Base-by-base conservation (phyloP, 2,888 invertebrate species). In the Hyalella azteca region DNA sequence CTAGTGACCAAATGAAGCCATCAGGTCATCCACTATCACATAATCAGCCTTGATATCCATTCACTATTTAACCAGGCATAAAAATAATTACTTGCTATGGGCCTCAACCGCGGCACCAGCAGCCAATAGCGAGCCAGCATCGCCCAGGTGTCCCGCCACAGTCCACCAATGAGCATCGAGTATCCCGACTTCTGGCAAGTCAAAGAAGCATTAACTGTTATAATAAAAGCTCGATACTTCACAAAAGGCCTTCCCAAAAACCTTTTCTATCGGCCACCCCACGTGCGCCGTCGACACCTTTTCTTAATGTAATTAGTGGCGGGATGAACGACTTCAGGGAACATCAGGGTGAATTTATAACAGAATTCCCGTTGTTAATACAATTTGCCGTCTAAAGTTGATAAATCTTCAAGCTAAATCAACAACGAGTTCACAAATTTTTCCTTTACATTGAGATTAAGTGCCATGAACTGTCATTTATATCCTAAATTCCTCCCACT, bases 161-260 rank as follows among this genome's bases (percentile, higher is more conserved):
- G 26, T 13, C 54, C 3, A 22, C 54, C 54, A 54, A 54, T 54
- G 19, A 29, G 54, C 7, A 54, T 22, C 54, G 9, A 0, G 54
- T 29, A 22, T 54, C 29, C 13, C 5, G n/a, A 29, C 54, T 54
- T 29, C 22, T 54, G 54, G 54, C 54, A 54, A 54, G 54, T 54
- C 54, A 54, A 54, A 54, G 54, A 54, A 54, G 45, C 54, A 54
- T 54, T 54, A 26, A 54, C 26, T 22, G 26, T 54, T 54, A 54
- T 54, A 54, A 54, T 54, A 54, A 54, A 54, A 29, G 54, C 29
- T 54, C 54, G 54, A 54, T 54, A 54, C 54, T 54, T 26, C 54
- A 54, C 54, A 54, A 54, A 26, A 54, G 54, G 54, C 54, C 5
- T 54, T 22, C 54, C n/a, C n/a, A 29, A 22, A 54, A 5, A 26